Evolutionary conservation across 1,140 invertebrate genomes (phyloP), one percentile per base, ranked within the genome.

Genomic region (Acyrthosiphon pisum): DNA sequence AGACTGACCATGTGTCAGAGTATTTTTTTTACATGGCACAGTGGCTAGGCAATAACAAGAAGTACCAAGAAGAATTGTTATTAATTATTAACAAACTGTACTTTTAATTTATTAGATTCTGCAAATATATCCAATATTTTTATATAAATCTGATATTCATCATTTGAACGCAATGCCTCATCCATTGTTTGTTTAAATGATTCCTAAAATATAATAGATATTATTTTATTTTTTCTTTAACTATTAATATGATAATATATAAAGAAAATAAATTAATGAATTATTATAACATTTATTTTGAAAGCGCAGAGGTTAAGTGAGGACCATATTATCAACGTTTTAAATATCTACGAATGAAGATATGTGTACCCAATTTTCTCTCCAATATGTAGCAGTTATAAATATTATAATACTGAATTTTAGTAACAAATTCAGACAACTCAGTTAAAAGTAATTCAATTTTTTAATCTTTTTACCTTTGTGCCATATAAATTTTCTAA

Each of bases 401-500:
- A 60, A 60, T 60, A 60, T 30, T 14, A 30, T 14, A 68, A 11
- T 9, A 9, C 4, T 60, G 30, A 60, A 30, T 53, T 53, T 53
- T 53, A 53, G 22, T 60, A 26, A 56, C 23, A 1, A 26, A 41
- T 41, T 41, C 41, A 41, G 41, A 2, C 41, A 41, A n/a, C 4
- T 41, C 41, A 41, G 41, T 41, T 41, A 41, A 41, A 41, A 41
- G 41, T 41, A 26, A 83, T 22, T 37, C 20, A 83, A 83, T 37
- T 83, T 37, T 37, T 86, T 87, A 7, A 88, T 50, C 14, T 50
- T 14, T 26, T 94, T 94, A 96, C 96, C 95, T 96, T 96, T 2
- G 96, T 97, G 14, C 99, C 99, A 95, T 98, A 99, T 86, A 97
- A 95, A 94, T 98, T 97, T 95, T 99, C 99, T 26, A 99, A 95